These are phyloP conservation scores for Crepidodera aurea DNA, from an alignment of 2,888 invertebrate species.

Conservation along the genomic window DNA sequence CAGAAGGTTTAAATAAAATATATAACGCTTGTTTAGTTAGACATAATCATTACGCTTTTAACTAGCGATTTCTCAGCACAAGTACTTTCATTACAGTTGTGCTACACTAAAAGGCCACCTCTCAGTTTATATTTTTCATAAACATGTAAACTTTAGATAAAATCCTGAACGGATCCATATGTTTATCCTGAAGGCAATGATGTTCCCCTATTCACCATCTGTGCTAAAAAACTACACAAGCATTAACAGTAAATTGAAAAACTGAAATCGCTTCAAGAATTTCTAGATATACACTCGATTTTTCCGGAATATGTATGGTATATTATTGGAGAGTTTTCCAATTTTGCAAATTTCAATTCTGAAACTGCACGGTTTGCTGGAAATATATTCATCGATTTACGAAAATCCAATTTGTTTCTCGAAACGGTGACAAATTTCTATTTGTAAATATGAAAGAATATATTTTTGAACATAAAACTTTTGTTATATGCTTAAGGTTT, in stretches of 20 bases:
- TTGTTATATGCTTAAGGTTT: not conserved
- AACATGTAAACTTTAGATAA: no score
- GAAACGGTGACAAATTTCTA: slow-evolving; percentile 29
- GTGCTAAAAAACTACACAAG: no score
- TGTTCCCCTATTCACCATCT: no score
- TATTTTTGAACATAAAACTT: not conserved
- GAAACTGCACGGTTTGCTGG: slow-evolving; percentile 20
- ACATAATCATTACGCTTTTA: no score
- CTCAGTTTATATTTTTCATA: no score
- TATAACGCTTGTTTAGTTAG: no score
- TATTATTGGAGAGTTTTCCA: slow-evolving; percentile 23
- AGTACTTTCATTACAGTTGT: no score
- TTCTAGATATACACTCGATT: not conserved
- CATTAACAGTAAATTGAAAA: not conserved
- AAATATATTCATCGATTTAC: slow-evolving; percentile 24
- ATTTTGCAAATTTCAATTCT: slow-evolving; percentile 24
- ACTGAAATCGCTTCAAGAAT: not conserved
- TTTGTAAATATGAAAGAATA: slow-evolving; percentile 24
- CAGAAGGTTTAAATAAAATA: no score
- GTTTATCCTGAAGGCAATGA: no score
- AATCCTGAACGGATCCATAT: no score
- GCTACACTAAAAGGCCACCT: no score
- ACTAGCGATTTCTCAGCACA: no score
- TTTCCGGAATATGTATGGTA: slow-evolving; percentile 10
- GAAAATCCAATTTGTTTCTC: slow-evolving; percentile 22